Percentiles rank a stretch among this genome's conserved stretches.
Evolutionary conservation across 2,888 invertebrate species (phyloP).

Genomic region (Poecilus cupreus): DNA sequence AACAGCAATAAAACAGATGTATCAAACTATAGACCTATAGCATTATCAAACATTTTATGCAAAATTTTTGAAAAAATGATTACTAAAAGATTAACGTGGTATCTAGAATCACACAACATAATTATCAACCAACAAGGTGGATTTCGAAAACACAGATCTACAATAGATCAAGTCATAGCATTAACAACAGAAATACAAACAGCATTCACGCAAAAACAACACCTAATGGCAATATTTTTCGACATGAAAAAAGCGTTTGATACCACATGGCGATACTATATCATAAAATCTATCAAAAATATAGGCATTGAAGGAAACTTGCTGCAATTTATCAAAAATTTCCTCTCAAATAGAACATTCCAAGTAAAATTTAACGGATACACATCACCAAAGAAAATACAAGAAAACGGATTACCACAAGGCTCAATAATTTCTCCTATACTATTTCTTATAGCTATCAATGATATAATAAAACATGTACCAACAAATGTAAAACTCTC

Average conservation of each 20-base stretch:
- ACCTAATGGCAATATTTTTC: neutral
- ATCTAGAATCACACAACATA: neutral
- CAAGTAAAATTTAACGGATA: slow-evolving; percentile 43
- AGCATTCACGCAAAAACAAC: neutral
- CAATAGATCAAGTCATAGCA: neutral
- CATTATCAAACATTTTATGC: too few species aligned
- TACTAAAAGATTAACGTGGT: neutral
- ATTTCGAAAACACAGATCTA: neutral
- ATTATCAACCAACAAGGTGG: neutral
- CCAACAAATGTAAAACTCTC: neutral
- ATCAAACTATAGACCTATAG: too few species aligned
- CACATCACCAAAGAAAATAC: neutral
- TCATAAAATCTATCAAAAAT: neutral
- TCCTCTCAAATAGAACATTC: slow-evolving; percentile 52
- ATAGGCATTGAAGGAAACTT: neutral
- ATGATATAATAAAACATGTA: slow-evolving; percentile 14
- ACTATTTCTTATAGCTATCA: slow-evolving; percentile 58
- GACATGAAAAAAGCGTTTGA: too few species aligned
- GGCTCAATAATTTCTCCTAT: slow-evolving; percentile 58
- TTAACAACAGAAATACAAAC: neutral
- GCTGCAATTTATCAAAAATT: slow-evolving; percentile 48
- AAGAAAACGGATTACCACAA: slow-evolving; percentile 58
- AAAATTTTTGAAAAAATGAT: neutral
- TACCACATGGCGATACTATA: slow-evolving; percentile 23
- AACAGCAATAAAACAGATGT: too few species aligned